A percentile compares a stretch with the other conserved stretches of the same genome.
phyloP scores from a whole-genome alignment of 37 sponge, comb jelly and placozoan species.

The Halichondria panicea region DNA sequence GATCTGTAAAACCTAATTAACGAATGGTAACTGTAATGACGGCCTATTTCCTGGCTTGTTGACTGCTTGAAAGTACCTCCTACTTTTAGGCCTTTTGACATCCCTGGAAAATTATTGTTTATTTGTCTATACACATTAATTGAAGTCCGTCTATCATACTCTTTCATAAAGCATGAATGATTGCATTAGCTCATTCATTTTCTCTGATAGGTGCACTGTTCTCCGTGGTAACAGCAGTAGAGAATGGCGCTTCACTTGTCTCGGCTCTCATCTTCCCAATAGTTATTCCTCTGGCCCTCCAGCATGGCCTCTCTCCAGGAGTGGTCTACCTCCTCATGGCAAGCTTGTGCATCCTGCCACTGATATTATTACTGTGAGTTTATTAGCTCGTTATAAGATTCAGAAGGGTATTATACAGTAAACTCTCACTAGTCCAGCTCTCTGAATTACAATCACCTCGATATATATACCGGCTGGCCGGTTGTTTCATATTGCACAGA shows the following conservation, averaged over 20 bases:
- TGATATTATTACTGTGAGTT: conserved; percentile 17
- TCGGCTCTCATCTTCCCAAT: background rate
- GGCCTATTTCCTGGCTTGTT: too few relatives aligned
- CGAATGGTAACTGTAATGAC: background rate
- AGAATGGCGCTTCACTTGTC: background rate
- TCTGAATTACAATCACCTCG: too few relatives aligned
- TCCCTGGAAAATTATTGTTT: background rate
- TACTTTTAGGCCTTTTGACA: too few relatives aligned
- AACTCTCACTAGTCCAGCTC: too few relatives aligned
- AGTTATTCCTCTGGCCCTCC: background rate
- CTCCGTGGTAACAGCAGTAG: conserved; percentile 15
- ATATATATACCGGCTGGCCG: too few relatives aligned
- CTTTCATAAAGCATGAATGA: background rate
- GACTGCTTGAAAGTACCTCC: too few relatives aligned
- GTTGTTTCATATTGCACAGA: too few relatives aligned
- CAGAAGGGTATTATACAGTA: too few relatives aligned
- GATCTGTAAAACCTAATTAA: background rate
- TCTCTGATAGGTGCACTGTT: conserved; percentile 18
- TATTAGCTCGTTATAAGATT: too few relatives aligned
- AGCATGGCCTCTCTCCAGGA: conserved; percentile 7
- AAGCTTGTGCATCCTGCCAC: background rate
- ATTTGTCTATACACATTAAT: too few relatives aligned
- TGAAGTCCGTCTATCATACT: too few relatives aligned
- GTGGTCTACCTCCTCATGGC: conserved; percentile 19
- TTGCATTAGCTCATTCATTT: background rate